These are phyloP conservation scores for Crenuchus spilurus DNA, from an alignment of 2,797 vertebrate species.

Conservation along the genomic window DNA sequence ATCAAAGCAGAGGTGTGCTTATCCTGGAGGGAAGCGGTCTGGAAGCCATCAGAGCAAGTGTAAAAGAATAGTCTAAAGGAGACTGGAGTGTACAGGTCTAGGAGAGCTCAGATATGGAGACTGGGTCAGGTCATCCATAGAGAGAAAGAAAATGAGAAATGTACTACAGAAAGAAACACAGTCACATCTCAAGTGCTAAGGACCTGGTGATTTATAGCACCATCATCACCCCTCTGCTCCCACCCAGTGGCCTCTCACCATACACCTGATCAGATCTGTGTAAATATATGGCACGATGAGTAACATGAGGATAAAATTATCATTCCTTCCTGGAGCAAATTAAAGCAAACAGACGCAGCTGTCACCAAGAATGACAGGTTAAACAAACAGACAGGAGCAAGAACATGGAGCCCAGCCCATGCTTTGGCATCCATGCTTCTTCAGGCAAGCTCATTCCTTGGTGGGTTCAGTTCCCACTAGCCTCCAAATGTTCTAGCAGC, in stretches of 20 bases:
- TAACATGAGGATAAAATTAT: slow-evolving; percentile 64
- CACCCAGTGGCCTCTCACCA: slow-evolving; percentile 57
- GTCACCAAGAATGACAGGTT: slow-evolving; percentile 56
- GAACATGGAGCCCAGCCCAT: slow-evolving; percentile 36
- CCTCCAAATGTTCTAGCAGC: not conserved
- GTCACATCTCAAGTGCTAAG: slow-evolving; percentile 10
- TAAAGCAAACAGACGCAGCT: slow-evolving; percentile 67
- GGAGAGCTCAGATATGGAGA: not conserved
- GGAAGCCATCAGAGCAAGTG: slow-evolving; percentile 33
- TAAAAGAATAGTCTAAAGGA: slow-evolving; percentile 17
- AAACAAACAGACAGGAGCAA: slow-evolving; percentile 57
- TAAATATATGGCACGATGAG: slow-evolving; percentile 65
- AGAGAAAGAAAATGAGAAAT: not conserved
- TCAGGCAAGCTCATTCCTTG: slow-evolving; percentile 10
- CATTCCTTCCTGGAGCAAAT: slow-evolving; percentile 66
- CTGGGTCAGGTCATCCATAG: not conserved
- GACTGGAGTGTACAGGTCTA: slow-evolving; percentile 19
- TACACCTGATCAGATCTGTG: slow-evolving; percentile 64
- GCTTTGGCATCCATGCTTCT: slow-evolving; percentile 38
- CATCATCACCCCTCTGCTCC: slow-evolving; percentile 7
- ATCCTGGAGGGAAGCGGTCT: slow-evolving; percentile 24
- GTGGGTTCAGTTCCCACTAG: slow-evolving; percentile 31
- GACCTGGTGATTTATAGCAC: slow-evolving; percentile 17
- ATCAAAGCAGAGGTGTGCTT: slow-evolving; percentile 27
- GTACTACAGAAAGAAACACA: not conserved